Conservation (phyloP, 1,140 invertebrate species). For the Drosophila ogumai region DNA sequence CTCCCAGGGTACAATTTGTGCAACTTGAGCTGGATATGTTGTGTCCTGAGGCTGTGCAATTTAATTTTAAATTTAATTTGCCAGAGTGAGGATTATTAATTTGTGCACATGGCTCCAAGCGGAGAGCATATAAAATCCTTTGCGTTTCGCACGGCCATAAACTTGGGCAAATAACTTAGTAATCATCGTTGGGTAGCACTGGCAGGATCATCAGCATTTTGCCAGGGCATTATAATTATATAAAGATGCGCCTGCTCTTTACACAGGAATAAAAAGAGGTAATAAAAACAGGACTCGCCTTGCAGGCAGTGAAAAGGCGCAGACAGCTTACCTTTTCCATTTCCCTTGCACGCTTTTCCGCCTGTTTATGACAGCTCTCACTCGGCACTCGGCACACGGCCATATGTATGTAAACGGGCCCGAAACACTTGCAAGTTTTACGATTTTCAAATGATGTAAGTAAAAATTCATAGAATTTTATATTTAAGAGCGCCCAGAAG, state of each 20-base stretch:
- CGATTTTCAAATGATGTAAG: slow-evolving; percentile 83
- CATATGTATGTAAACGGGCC: slow-evolving; percentile 8
- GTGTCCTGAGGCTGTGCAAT: slow-evolving; percentile 12
- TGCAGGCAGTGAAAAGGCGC: slow-evolving; percentile 12
- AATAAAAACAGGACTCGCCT: slow-evolving; percentile 51
- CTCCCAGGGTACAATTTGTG: not conserved
- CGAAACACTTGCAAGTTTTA: slow-evolving; percentile 78
- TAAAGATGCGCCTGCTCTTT: slow-evolving; percentile 64
- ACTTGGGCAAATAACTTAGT: slow-evolving; percentile 69
- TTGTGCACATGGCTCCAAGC: slow-evolving; percentile 72
- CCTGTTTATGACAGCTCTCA: slow-evolving; percentile 75
- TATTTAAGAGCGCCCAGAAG: slow-evolving; percentile 79
- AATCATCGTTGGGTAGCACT: slow-evolving; percentile 50
- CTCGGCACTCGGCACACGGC: slow-evolving; percentile 22
- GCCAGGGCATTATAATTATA: slow-evolving; percentile 75
- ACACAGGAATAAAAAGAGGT: slow-evolving; percentile 64
- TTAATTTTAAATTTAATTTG: slow-evolving; percentile 66
- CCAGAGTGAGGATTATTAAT: slow-evolving; percentile 72
- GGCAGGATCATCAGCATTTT: slow-evolving; percentile 64
- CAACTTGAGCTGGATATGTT: not conserved
- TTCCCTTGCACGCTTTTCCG: slow-evolving; percentile 2
- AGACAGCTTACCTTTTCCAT: slow-evolving; percentile 61
- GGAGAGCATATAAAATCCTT: slow-evolving; percentile 59
- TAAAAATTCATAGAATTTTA: slow-evolving; percentile 84
- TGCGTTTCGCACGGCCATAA: slow-evolving; percentile 67